Evolutionary conservation across 2,888 invertebrate genomes (phyloP), one percentile per base, ranked within the genome.

Genomic region (Archips crataeganus): DNA sequence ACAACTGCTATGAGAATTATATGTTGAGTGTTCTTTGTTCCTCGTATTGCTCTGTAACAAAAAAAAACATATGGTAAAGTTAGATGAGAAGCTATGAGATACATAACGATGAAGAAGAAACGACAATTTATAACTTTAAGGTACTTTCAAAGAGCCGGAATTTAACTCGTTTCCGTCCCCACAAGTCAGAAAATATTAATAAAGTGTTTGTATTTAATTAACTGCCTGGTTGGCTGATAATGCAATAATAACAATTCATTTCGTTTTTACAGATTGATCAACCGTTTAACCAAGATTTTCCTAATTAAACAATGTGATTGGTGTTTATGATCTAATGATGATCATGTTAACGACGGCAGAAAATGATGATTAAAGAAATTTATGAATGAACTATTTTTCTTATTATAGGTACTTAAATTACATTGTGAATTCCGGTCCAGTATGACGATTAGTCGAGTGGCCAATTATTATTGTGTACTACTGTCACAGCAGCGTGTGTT

Each of bases 1-100:
- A 98, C 97, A 82, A 98, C 96, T 76, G 98, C 98, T 83, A 98
- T 96, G 85, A 98, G 96, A 84, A 97, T 96, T 82, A 97, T 95
- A 89, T 97, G 96, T 85, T 97, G 96, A 87, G 97, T 97, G 90
- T 96, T 96, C 88, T 96, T 96, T 81, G 96, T 96, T 87, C 97
- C 96, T 85, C 97, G 95, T 93, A 98, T 96, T 72, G 97, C 96
- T 86, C 97, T 97, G 95, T 74, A 95, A 95, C 87, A 91, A 94
- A 85, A 78, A 85, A 39, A 34, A 64, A 39, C 39, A 39, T 6
- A 9, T 34, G 5, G 8, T 49, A 9, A 36, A 49, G 36, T 36
- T 13, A 34, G 36, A 51, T 36, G 13, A 34, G 42, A 32, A 45
- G 13, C 0, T 39, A 3, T 36, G 4, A 49, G 49, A n/a, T 1